Conservation (phyloP, 2,113 vertebrate species). For the Mesitornis unicolor region DNA sequence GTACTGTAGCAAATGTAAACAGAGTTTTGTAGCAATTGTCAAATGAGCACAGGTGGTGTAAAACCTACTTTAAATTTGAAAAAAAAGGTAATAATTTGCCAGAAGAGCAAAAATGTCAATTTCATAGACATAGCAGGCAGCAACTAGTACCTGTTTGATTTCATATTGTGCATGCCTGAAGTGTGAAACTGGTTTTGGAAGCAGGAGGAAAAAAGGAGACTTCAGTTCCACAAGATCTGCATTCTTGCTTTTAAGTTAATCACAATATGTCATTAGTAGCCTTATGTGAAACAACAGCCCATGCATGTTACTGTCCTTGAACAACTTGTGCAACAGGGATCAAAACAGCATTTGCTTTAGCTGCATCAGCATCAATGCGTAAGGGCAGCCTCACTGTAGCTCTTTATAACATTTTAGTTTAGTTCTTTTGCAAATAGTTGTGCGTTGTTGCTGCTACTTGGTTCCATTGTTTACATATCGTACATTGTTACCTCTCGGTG, state of each 20-base stretch:
- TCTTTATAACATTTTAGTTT: not conserved
- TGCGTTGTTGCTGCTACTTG: not conserved
- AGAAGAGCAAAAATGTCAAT: not conserved
- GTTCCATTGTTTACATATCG: not conserved
- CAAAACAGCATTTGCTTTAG: not conserved
- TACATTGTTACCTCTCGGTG: not conserved
- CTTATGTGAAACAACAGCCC: not conserved
- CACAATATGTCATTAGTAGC: not conserved
- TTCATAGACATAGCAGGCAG: not conserved
- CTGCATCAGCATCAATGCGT: not conserved
- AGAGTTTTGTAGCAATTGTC: not conserved
- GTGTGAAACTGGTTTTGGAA: not conserved
- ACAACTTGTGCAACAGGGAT: not conserved
- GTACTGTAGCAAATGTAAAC: not conserved
- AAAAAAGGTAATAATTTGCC: not conserved
- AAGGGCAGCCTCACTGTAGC: not conserved
- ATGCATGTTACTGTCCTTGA: not conserved
- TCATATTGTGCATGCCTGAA: not conserved
- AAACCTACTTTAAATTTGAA: not conserved
- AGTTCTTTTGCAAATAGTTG: not conserved
- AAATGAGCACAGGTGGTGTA: not conserved
- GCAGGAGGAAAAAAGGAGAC: not conserved
- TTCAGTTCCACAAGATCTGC: not conserved
- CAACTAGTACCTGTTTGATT: not conserved
- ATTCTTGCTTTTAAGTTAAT: slow-evolving; percentile 4